These are phyloP conservation scores for Crioceris asparagi DNA, from an alignment of 2,888 invertebrate genomes.

Conservation along the genomic window DNA sequence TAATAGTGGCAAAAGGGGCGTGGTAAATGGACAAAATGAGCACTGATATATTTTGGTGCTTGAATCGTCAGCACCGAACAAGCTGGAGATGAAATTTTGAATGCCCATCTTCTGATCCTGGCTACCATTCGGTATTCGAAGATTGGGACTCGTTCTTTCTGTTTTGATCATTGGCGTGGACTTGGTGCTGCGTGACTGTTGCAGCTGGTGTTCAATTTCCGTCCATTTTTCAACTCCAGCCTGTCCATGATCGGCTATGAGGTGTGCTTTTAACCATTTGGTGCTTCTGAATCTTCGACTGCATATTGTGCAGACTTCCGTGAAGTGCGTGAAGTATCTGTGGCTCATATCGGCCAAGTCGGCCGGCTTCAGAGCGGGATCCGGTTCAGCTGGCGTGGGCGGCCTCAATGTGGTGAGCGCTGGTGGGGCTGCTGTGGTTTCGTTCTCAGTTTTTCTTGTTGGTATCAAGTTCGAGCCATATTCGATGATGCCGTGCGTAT, in stretches of 20 bases:
- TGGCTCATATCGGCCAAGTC: conserved; percentile 49
- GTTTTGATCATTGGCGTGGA: conserved; percentile 20
- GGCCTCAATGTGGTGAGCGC: conserved; percentile 22
- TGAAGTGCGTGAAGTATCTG: conserved; percentile 55
- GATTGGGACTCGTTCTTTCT: conserved; percentile 40
- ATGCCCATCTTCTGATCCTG: conserved; percentile 36
- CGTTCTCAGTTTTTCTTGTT: conserved; percentile 36
- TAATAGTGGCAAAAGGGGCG: conserved; percentile 79
- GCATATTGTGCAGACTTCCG: conserved; percentile 76
- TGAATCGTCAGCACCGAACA: conserved; percentile 44
- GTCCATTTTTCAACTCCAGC: conserved; percentile 52
- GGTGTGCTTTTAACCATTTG: conserved; percentile 79
- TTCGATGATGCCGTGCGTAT: conserved; percentile 92
- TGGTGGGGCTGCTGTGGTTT: conserved; percentile 21
- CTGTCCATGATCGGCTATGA: conserved; percentile 76
- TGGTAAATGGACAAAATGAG: conserved; percentile 81
- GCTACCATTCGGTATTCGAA: conserved; percentile 48
- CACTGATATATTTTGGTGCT: conserved; percentile 73
- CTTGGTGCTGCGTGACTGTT: conserved; percentile 28
- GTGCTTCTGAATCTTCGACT: conserved; percentile 78
- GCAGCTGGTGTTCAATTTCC: conserved; percentile 43
- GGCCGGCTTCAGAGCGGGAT: conserved; percentile 42
- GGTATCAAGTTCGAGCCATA: conserved; percentile 48
- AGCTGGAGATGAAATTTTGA: conserved; percentile 42
- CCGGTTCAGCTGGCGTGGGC: conserved; percentile 27